Conservation (phyloP, 2,888 invertebrate species). For the Caenorhabditis sp. region DNA sequence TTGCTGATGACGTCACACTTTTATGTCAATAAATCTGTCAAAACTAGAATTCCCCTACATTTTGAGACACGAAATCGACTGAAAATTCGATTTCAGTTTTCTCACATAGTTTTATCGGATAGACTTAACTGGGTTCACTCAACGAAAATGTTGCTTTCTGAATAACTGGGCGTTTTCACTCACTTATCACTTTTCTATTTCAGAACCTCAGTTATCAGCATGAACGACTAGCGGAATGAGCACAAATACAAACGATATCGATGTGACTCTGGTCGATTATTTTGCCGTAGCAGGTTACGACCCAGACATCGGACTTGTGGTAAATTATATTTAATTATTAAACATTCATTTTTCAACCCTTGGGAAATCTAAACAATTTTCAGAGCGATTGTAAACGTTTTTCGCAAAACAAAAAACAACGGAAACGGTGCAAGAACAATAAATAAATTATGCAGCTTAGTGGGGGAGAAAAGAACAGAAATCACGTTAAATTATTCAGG, state of each 20-base stretch:
- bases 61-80: conserved; percentile 4
- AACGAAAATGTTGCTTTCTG: neutral
- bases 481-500: conserved; percentile 58
- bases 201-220: conserved; percentile 47
- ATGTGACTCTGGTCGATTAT: conserved; percentile 81
- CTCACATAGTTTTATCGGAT: conserved; percentile 23
- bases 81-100: conserved; percentile 5
- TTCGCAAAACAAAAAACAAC: too few relatives aligned
- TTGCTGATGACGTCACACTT: conserved; percentile 46
- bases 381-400: too few relatives aligned
- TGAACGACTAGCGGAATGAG: conserved; percentile 60
- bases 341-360: too few relatives aligned
- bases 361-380: too few relatives aligned
- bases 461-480: neutral
- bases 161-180: conserved; percentile 26
- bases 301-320: conserved; percentile 77
- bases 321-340: conserved; percentile 65
- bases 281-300: conserved; percentile 82
- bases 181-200: conserved; percentile 21
- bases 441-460: neutral
- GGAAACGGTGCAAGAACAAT: too few relatives aligned
- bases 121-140: neutral
- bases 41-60: conserved; percentile 50
- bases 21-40: conserved; percentile 63
- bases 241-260: conserved; percentile 58